Base-by-base conservation (phyloP, 2,888 invertebrate species). In the Rugalucina vietnamica region DNA sequence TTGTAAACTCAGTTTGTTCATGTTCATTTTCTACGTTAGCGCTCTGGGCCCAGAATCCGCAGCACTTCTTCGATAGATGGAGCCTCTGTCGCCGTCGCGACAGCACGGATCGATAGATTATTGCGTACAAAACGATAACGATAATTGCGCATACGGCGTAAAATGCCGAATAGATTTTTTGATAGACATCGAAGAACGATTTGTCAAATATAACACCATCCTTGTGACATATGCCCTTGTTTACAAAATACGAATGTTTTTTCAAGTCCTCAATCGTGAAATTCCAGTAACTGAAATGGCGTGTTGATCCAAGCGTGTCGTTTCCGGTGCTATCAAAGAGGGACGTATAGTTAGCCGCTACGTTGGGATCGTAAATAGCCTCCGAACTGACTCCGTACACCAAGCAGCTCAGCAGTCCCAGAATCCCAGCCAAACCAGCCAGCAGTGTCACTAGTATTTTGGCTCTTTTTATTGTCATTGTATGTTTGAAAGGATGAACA, bases 141-240 rank as follows among this genome's bases (percentile, higher is more conserved):
- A 92, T 84, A n/a, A 94, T 85, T 37, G 93, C 91, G 79, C 93
- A 93, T n/a, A 93, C 84, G 2, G 93, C 89, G 83, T 92, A 94
- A 70, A 93, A 87, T 24, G 91, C 85, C 8, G 91, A 90, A 88
- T 93, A 93, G 32, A 91, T 85, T 71, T 89, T 92, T 70, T 91
- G 91, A 83, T 90, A 92, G 10, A 88, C 85, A 24, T 70, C 78
- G 74, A 90, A 89, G 79, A 93, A 91, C 4, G 77, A 71, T 2
- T 29, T 32, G 54, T 80, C 87, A 34, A 92, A 70, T 34, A 91
- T 81, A 14, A 89, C 69, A 36, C 81, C 77, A n/a, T 83, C 90
- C n/a, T 65, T 71, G 10, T 82, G 73, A 71, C 93, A 93, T 10
- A 81, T 39, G 12, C 92, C 91, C 3, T 65, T 54, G 50, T 84